Evolutionary conservation across 1,140 invertebrate species (phyloP), one percentile per base, ranked within the genome.

Genomic region (Sinonovacula constricta): DNA sequence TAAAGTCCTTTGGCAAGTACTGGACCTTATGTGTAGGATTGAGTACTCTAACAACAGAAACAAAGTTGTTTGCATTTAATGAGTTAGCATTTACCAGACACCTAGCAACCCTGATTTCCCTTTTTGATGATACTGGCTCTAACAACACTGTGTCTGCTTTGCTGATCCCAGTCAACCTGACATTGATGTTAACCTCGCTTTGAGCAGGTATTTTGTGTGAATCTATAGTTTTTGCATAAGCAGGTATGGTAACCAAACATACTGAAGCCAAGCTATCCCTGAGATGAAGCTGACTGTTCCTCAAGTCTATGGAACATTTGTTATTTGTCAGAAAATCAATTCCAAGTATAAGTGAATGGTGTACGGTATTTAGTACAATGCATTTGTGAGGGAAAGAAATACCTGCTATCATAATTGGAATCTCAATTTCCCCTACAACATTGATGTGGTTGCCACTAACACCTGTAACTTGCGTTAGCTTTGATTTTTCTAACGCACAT

Each of bases 281-380:
- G 0, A 63, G 0, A 36, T 33, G 18, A 18, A 75, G 33, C 10
- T 28, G 3, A 10, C 51, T 45, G 45, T 65, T 28, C 1, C 33
- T 36, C 1, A 65, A 26, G 34, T 75, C 60, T 33, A 75, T 22
- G 54, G 10, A 36, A 36, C 59, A 63, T 54, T 65, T 7, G 39
- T 75, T 75, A 18, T 75, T n/a, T 12, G 14, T 28, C 14, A 75
- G 33, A 26, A 80, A 80, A 34, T 80, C 78, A 31, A 80, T 31
- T n/a, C 78, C 69, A 14, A 74, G 22, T 33, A 68, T 72, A 24
- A 80, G 22, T 4, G 57, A 65, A 66, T 79, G 67, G 1, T 79
- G 77, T 22, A 66, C 28, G 12, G 15, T 31, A 10, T 66, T 45
- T n/a, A 71, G n/a, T 1, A 79, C 59, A 28, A 62, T 34, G 33